A percentile compares a stretch with the other conserved stretches of the same genome.
Conservation (phyloP, 2,888 invertebrate genomes). For the Metopia argyrocephala region DNA sequence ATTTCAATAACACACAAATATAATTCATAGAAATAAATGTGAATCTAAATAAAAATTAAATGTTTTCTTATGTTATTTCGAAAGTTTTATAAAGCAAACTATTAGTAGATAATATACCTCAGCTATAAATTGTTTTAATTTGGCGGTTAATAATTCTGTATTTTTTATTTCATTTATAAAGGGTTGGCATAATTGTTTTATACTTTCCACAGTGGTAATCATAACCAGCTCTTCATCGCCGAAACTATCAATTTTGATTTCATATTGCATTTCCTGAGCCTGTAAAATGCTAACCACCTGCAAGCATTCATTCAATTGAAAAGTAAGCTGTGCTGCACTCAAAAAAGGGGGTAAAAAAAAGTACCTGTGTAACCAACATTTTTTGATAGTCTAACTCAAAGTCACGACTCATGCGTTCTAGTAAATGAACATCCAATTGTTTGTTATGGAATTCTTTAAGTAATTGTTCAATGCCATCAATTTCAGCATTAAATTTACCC, state of each 20-base stretch:
- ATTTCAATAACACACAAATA: conserved; percentile 77
- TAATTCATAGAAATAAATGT: conserved; percentile 78
- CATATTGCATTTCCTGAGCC: conserved; percentile 75
- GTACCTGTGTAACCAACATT: conserved; percentile 75
- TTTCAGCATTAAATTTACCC: conserved; percentile 74
- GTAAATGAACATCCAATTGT: conserved; percentile 73
- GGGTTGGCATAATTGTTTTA: conserved; percentile 73
- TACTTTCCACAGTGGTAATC: conserved; percentile 71
- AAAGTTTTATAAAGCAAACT: no score
- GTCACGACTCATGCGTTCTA: conserved; percentile 75
- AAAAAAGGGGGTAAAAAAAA: not conserved
- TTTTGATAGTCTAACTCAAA: conserved; percentile 77
- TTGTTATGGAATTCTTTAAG: conserved; percentile 75
- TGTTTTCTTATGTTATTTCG: no score
- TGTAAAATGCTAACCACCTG: conserved; percentile 74
- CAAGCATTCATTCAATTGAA: not conserved
- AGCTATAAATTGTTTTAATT: conserved; percentile 73
- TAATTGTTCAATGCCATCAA: conserved; percentile 74
- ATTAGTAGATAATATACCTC: no score
- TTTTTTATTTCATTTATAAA: conserved; percentile 77
- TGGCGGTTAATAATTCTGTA: conserved; percentile 72
- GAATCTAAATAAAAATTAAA: conserved; percentile 69
- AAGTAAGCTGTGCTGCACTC: not conserved
- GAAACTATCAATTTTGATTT: conserved; percentile 74
- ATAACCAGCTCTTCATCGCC: conserved; percentile 76